Percentiles rank a stretch among this genome's conserved stretches.
These are phyloP conservation scores for Oreochromis mossambicus DNA, from an alignment of 2,797 vertebrate species.

Conservation along the genomic window DNA sequence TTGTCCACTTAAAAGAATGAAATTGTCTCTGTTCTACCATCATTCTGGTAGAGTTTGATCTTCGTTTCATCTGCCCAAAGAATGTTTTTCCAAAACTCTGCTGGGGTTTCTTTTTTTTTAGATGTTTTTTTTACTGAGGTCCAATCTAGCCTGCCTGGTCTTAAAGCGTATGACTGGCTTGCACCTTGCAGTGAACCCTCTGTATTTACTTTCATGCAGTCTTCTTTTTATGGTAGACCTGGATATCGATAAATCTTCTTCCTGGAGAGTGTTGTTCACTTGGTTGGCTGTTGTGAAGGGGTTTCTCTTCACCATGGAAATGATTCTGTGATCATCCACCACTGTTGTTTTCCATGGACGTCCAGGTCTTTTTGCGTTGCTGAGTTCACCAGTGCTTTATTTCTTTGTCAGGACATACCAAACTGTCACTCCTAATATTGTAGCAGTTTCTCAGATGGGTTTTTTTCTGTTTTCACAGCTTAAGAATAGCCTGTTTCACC, in stretches of 20 bases:
- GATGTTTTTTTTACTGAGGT: neutral
- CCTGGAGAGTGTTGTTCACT: neutral
- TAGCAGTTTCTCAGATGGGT: rapidly evolving
- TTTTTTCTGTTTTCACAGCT: neutral
- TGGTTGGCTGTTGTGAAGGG: neutral
- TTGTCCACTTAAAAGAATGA: neutral
- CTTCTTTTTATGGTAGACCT: neutral
- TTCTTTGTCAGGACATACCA: neutral
- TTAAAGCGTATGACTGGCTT: neutral
- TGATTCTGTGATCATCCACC: neutral
- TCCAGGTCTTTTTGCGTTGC: neutral
- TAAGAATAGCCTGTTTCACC: neutral
- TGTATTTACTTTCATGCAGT: neutral
- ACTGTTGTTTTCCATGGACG: neutral
- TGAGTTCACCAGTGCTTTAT: neutral
- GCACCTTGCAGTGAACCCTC: neutral
- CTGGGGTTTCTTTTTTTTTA: rapidly evolving
- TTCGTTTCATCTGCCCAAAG: neutral
- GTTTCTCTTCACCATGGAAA: neutral
- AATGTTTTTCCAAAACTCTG: neutral
- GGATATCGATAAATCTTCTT: neutral
- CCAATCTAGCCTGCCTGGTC: neutral
- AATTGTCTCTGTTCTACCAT: neutral
- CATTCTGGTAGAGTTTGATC: neutral
- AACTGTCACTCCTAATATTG: neutral